These are phyloP conservation scores for Magallana angulata DNA, from an alignment of 1,140 invertebrate genomes.

Conservation along the genomic window DNA sequence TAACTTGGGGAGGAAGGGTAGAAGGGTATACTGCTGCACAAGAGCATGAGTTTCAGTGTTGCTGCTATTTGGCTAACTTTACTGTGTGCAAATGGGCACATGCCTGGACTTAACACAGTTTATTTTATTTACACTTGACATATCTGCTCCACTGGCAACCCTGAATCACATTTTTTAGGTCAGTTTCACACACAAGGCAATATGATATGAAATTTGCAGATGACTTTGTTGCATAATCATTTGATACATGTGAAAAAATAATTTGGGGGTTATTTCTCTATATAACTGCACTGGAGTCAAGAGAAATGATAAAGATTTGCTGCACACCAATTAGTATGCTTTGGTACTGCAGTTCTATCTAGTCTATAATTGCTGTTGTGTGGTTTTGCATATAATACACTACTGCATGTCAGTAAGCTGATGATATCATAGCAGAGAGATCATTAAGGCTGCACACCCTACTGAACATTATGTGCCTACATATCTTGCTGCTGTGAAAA, in stretches of 20 bases:
- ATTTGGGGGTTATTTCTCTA: background rate
- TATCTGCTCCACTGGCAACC: background rate
- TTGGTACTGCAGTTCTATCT: background rate
- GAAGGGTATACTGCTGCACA: background rate
- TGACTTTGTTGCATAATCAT: background rate
- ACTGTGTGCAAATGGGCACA: no score
- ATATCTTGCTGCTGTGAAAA: background rate
- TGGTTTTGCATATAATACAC: background rate
- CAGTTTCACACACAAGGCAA: no score
- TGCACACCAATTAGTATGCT: background rate
- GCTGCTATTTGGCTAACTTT: background rate
- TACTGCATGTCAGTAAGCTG: background rate
- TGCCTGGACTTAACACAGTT: no score
- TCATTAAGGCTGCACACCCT: no score
- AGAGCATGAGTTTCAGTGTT: background rate
- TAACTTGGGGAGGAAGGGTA: background rate
- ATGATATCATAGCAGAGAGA: background rate
- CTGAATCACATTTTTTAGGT: background rate
- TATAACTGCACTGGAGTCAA: background rate
- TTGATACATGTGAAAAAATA: background rate
- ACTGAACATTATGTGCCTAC: background rate
- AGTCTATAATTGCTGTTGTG: background rate
- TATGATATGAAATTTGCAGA: background rate
- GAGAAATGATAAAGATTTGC: background rate
- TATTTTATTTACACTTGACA: no score